Evolutionary conservation across 2,113 vertebrate species (phyloP), one percentile per base, ranked within the genome.

Genomic region (Craseonycteris thonglongyai): DNA sequence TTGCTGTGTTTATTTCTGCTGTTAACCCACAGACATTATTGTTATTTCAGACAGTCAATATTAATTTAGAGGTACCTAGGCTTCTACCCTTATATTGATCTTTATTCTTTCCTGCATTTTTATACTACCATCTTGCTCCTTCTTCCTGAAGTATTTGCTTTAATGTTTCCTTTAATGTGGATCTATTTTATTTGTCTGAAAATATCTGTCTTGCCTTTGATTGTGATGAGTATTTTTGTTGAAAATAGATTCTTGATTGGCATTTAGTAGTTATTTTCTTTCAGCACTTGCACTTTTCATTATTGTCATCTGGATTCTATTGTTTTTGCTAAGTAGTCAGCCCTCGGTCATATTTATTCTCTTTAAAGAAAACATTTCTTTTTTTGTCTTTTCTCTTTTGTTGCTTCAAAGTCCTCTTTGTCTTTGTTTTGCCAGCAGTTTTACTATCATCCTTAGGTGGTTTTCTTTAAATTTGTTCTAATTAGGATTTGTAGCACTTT

Each of bases 141-240:
- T 88, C 75, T 42, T 83, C 28, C 11, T 54, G 21, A 91, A 72
- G 18, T 40, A 74, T 66, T 54, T 58, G 12, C 42, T 84, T 74
- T 79, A 68, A 59, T 68, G 51, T 80, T 88, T 80, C 10, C 63
- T 95, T 88, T 65, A 89, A 58, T 38, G 30, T 45, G 35, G 40
- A 56, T 68, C 65, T 66, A 66, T 74, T 75, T 93, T 90, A 81
- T 58, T 90, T 58, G 16, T 47, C 74, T 66, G 59, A 93, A 83
- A 78, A 65, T 80, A 28, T 75, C 42, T 40, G 47, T 82, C 78
- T 51, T 86, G 35, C 19, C 26, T 86, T 54, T 51, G 33, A 15
- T 83, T 90, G 45, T 93, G 59, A 61, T 49, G 33, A 76, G 33
- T 40, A n/a, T 51, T 87, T 82, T 89, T 59, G 30, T 68, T 93